phyloP scores from a whole-genome alignment of 2,113 vertebrate genomes.

The Poecilia latipinna region DNA sequence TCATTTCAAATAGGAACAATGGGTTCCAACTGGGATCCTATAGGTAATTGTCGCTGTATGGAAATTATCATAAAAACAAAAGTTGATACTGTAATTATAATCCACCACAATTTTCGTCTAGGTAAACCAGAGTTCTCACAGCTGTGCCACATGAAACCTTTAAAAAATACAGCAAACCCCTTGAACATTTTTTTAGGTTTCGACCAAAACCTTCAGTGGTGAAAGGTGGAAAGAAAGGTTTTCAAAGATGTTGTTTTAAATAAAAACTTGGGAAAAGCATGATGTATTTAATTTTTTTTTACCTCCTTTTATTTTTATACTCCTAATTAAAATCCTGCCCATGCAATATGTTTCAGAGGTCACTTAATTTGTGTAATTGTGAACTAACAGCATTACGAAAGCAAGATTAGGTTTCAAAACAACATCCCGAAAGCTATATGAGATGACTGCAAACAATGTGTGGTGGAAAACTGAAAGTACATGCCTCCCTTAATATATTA shows the following conservation, averaged over 20 bases:
- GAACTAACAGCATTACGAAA: not conserved
- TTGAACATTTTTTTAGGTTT: not conserved
- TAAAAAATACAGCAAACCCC: too few relatives aligned
- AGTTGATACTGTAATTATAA: constrained; percentile 67
- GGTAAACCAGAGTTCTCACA: constrained; percentile 17
- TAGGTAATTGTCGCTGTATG: constrained; percentile 63
- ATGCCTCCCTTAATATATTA: not conserved
- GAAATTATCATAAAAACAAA: constrained; percentile 67
- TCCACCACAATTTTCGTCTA: constrained; percentile 37
- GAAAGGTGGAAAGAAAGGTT: too few relatives aligned
- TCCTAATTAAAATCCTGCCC: too few relatives aligned
- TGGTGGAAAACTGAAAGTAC: not conserved
- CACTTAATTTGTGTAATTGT: not conserved
- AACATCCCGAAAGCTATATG: not conserved
- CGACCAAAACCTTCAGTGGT: too few relatives aligned
- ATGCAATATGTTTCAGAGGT: too few relatives aligned
- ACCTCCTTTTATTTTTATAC: too few relatives aligned
- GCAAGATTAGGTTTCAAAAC: not conserved
- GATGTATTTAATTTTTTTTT: too few relatives aligned
- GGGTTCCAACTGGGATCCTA: constrained; percentile 53
- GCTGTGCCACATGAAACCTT: not conserved
- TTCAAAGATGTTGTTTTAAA: too few relatives aligned
- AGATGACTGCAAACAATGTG: not conserved
- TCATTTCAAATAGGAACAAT: constrained; percentile 69
- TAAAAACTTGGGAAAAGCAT: too few relatives aligned